Conservation (phyloP, 2,888 invertebrate species). For the Branchipolynoe longqiensis region DNA sequence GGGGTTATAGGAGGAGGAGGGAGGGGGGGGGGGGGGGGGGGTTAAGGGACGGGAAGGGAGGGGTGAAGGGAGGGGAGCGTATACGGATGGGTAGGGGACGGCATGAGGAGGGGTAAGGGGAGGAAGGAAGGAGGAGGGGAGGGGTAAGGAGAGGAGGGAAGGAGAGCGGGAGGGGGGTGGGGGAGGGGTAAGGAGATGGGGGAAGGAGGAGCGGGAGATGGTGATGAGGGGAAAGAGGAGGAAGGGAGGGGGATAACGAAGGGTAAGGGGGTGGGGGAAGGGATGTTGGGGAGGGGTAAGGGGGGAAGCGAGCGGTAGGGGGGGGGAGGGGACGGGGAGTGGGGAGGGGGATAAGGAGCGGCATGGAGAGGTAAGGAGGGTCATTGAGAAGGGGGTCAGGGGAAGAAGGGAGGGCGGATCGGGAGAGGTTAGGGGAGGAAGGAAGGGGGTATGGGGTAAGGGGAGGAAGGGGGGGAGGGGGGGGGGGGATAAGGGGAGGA, state of each 20-base stretch:
- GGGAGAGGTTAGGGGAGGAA: background rate
- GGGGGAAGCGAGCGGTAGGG: background rate
- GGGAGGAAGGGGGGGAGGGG: too few relatives aligned
- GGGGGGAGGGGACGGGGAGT: background rate
- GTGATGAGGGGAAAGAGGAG: background rate
- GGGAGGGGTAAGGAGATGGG: background rate
- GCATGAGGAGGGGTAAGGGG: background rate
- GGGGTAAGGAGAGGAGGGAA: too few relatives aligned
- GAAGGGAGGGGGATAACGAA: too few relatives aligned
- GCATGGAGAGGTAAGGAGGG: background rate
- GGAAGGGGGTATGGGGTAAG: too few relatives aligned
- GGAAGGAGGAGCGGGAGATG: background rate
- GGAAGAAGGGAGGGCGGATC: background rate
- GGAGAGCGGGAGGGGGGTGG: too few relatives aligned
- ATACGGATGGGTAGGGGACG: too few relatives aligned
- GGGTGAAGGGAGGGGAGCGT: too few relatives aligned
- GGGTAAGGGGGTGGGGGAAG: slow-evolving; percentile 7
- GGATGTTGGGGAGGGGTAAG: background rate
- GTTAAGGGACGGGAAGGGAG: too few relatives aligned
- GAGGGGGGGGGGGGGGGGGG: background rate
- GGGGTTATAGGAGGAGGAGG: background rate
- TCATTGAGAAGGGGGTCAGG: background rate
- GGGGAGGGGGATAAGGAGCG: background rate
- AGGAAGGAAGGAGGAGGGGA: background rate
- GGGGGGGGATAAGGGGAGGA: too few relatives aligned